Evolutionary conservation across 2,888 invertebrate species (phyloP).

Genomic region (Noctua fimbriata): DNA sequence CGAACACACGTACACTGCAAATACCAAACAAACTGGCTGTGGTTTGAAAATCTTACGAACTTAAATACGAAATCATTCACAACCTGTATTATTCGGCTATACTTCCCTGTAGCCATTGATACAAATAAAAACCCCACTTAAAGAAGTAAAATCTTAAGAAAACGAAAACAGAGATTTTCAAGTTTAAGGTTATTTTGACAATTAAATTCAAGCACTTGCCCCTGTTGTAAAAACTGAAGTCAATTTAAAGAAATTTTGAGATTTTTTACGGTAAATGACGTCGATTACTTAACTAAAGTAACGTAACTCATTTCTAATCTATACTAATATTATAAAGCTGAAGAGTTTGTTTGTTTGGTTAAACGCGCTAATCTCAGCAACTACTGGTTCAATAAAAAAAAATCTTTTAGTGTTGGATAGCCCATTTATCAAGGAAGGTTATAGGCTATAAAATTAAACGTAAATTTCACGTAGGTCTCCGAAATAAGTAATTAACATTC

Average conservation of each 20-base stretch:
- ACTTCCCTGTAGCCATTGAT: not conserved
- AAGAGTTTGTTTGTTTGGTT: too few species aligned
- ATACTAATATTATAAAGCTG: too few species aligned
- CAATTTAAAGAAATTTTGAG: not conserved
- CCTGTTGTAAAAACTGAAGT: not conserved
- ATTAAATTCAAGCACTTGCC: not conserved
- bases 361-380: too few species aligned
- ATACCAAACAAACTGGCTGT: slow-evolving; percentile 1
- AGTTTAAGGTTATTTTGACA: not conserved
- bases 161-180: not conserved
- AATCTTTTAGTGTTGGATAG: too few species aligned
- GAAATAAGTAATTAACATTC: not conserved
- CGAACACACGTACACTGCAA: slow-evolving; percentile 12
- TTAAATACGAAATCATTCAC: slow-evolving; percentile 17
- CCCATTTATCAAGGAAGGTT: too few species aligned
- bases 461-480: not conserved
- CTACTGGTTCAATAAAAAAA: too few species aligned
- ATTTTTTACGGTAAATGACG: not conserved
- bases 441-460: too few species aligned
- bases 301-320: not conserved
- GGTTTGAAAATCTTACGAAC: not conserved
- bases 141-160: not conserved
- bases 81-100: slow-evolving; percentile 23
- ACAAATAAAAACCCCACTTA: slow-evolving; percentile 9
- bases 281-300: not conserved